Base-by-base conservation (phyloP, 2,888 invertebrate genomes). In the Listrodromus nycthemerus region DNA sequence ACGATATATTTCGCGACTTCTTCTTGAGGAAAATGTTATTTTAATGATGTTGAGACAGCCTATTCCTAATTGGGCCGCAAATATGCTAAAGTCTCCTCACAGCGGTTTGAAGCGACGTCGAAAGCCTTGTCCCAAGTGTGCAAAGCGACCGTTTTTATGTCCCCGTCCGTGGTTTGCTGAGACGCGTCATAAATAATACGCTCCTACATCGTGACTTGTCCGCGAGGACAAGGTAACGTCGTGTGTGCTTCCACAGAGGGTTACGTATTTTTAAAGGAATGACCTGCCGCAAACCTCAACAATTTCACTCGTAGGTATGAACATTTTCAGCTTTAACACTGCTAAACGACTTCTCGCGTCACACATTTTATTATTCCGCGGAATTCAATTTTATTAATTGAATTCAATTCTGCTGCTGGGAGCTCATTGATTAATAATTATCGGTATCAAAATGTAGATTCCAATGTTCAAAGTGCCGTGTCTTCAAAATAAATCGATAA, bases 21-120 rank as follows among this genome's bases (percentile, higher is more conserved):
- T 45, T 45, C 55, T 33, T 45, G 52, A 76, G 81, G 45, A 65
- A 76, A 50, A 70, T 55, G 71, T 76, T 76, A 76, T 65, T 71
- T 71, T 66, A 76, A 76, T 71, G 58, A 76, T 45, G 45, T 66
- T 70, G 45, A 24, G 71, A 16, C 10, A 27, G 16, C 27, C 10
- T 50, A 76, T 81, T 81, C 76, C 76, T 76, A 71, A 81, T 76
- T 71, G 76, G 55, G 55, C 66, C 24, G 13, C 61, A 63, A 65
- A 30, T 63, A 19, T 21, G 21, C 55, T 7, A 30, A 41, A 24
- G 61, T 16, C 52, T 16, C 21, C 16, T 75, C 63, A 21, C 55
- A 52, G 10, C 30, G 45, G 19, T 21, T 70, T 76, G 27, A 0
- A 37, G 48, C 41, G 19, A 19, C 65, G 65, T 21, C 37, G 61